A percentile compares a stretch with the other conserved stretches of the same genome.
Conservation (phyloP, 1,140 invertebrate species). For the Heterodera carotae region DNA sequence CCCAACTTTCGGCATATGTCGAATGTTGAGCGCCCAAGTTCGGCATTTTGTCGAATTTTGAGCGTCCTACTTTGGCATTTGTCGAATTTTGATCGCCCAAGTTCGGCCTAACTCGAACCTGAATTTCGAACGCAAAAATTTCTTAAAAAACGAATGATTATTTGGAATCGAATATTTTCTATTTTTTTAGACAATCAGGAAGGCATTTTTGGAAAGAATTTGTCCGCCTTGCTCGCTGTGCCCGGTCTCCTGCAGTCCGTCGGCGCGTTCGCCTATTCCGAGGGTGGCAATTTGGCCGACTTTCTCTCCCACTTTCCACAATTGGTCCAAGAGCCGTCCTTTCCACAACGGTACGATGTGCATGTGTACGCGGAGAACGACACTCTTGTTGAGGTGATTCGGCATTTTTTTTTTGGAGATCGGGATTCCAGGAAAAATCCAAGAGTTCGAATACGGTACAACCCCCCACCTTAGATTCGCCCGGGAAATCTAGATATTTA, state of each 20-base stretch:
- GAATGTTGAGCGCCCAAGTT: no score
- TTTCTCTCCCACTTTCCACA: constrained; percentile 5
- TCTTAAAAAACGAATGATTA: background rate
- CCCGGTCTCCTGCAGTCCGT: background rate
- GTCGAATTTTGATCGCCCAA: no score
- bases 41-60: no score
- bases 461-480: no score
- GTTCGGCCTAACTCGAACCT: no score
- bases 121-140: no score
- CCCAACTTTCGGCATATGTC: no score
- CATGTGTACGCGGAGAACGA: constrained; percentile 25
- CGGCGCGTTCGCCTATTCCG: constrained; percentile 12
- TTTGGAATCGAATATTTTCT: background rate
- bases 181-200: constrained; percentile 1
- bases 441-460: no score
- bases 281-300: background rate
- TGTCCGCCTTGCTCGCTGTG: background rate
- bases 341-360: constrained; percentile 14
- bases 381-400: constrained; percentile 11
- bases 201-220: constrained; percentile 10
- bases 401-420: no score
- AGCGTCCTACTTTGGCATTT: no score
- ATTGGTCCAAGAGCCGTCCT: background rate
- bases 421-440: no score
- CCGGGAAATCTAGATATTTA: no score